Percentiles rank a stretch among this genome's conserved stretches.
Conservation (phyloP, 2,113 vertebrate genomes). For the Chloropsis hardwickii region DNA sequence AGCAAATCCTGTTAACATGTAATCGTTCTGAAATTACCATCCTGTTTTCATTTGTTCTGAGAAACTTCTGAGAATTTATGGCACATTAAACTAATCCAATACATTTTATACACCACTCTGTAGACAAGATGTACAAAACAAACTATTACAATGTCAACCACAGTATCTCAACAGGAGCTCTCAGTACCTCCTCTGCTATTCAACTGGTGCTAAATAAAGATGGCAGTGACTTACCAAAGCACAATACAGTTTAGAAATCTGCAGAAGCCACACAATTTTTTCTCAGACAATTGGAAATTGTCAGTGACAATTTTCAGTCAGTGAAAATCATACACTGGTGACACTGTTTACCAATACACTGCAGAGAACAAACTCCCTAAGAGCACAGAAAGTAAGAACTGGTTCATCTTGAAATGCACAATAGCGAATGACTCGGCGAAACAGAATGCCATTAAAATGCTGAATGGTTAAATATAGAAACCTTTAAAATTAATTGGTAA, state of each 20-base stretch:
- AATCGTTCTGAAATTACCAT: not conserved
- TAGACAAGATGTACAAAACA: not conserved
- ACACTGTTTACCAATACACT: not conserved
- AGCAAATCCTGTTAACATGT: not conserved
- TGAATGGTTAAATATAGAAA: not conserved
- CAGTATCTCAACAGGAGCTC: not conserved
- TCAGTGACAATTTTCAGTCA: not conserved
- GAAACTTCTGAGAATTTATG: not conserved
- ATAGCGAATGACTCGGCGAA: not conserved
- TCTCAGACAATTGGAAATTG: not conserved
- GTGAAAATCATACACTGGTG: not conserved
- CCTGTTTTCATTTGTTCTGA: not conserved
- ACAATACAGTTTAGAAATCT: not conserved
- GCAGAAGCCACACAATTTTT: not conserved
- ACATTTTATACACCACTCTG: not conserved
- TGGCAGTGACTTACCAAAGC: not conserved
- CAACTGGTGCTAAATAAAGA: not conserved
- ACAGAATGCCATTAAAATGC: not conserved
- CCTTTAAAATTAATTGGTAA: not conserved
- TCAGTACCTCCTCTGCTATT: not conserved
- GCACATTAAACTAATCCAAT: not conserved
- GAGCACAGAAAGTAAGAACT: not conserved
- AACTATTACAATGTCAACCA: not conserved
- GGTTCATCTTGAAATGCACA: not conserved
- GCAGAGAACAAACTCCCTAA: not conserved